Conservation (phyloP, 2,888 invertebrate genomes). For the Drosophila paramelanica region DNA sequence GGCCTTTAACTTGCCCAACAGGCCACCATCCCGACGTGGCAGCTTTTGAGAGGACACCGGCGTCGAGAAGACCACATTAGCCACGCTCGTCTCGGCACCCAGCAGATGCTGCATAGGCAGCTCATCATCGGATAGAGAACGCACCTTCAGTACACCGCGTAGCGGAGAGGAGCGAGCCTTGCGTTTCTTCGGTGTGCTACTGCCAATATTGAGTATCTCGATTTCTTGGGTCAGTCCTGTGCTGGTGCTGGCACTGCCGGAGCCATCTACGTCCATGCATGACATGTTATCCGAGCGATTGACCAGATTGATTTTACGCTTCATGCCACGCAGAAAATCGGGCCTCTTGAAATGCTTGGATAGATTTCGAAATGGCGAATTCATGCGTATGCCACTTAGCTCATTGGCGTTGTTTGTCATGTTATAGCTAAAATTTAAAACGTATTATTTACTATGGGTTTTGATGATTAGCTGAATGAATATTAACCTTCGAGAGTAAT, state of each 20-base stretch:
- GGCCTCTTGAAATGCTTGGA: slow-evolving; percentile 84
- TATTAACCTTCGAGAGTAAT: slow-evolving; percentile 86
- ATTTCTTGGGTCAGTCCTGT: slow-evolving; percentile 91
- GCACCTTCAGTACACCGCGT: slow-evolving; percentile 88
- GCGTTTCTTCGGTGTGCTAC: slow-evolving; percentile 89
- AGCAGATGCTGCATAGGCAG: slow-evolving; percentile 86
- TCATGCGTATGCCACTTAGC: slow-evolving; percentile 82
- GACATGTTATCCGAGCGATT: slow-evolving; percentile 82
- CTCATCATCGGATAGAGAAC: slow-evolving; percentile 88
- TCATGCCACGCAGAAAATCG: slow-evolving; percentile 86
- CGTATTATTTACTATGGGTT: background rate
- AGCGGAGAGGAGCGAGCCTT: slow-evolving; percentile 86
- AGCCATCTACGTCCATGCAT: slow-evolving; percentile 84
- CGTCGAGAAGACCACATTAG: slow-evolving; percentile 92
- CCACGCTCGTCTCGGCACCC: slow-evolving; percentile 84
- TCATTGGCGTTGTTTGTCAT: slow-evolving; percentile 82
- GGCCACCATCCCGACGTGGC: slow-evolving; percentile 86
- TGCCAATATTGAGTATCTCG: slow-evolving; percentile 88
- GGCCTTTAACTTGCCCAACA: slow-evolving; percentile 85
- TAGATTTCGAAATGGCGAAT: slow-evolving; percentile 83
- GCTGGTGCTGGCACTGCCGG: slow-evolving; percentile 87
- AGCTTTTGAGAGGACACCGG: slow-evolving; percentile 89
- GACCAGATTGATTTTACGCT: slow-evolving; percentile 87
- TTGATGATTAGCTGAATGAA: background rate
- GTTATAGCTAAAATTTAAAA: slow-evolving; percentile 74